Conservation (phyloP, 2,888 invertebrate species). For the Rhagonycha fulva region DNA sequence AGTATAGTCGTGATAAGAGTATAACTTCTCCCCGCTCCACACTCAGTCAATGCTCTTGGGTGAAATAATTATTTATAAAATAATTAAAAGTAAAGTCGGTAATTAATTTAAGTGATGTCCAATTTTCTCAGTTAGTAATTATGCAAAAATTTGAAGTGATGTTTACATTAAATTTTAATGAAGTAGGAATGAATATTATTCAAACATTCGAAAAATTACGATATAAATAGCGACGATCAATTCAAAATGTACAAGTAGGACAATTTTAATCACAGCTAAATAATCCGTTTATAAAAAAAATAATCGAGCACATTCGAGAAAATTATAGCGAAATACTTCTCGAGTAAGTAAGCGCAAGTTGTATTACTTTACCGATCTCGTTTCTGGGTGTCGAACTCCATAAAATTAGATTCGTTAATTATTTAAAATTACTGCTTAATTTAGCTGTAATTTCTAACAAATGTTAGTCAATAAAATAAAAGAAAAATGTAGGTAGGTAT, state of each 20-base stretch:
- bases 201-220: background rate
- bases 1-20: background rate
- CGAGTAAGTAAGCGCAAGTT: background rate
- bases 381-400: background rate
- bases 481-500: background rate
- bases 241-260: background rate
- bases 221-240: background rate
- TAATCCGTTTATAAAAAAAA: background rate
- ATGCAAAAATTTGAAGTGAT: background rate
- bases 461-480: background rate
- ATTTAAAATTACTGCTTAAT: background rate
- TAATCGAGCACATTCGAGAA: background rate
- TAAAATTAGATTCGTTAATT: background rate
- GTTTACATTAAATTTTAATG: background rate
- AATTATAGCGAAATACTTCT: background rate
- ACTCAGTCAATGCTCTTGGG: background rate
- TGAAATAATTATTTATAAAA: background rate
- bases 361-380: background rate
- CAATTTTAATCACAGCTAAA: background rate
- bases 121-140: background rate
- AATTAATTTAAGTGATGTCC: background rate
- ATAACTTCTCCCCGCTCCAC: background rate
- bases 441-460: background rate
- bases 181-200: background rate
- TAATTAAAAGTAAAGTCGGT: background rate